These are phyloP conservation scores for Catocala sponsa DNA, from an alignment of 2,888 invertebrate genomes.

Conservation along the genomic window DNA sequence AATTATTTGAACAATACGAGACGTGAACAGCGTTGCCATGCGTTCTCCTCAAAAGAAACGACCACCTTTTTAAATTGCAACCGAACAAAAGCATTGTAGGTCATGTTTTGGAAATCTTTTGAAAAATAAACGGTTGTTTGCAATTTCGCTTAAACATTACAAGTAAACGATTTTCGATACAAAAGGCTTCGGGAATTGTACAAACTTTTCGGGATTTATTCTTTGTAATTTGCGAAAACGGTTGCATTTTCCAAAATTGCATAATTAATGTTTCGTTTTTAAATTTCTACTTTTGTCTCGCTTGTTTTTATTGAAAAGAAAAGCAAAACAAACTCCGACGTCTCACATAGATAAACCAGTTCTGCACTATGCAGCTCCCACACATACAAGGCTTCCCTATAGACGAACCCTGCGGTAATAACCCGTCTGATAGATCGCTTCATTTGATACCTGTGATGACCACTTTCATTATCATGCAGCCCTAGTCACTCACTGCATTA, in stretches of 20 bases:
- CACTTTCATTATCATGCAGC: constrained; percentile 63
- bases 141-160: constrained; percentile 62
- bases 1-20: constrained; percentile 45
- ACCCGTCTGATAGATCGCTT: constrained; percentile 79
- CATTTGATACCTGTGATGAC: constrained; percentile 76
- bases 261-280: constrained; percentile 4
- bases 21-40: constrained; percentile 54
- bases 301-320: constrained; percentile 48
- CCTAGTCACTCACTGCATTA: constrained; percentile 60
- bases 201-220: constrained; percentile 38
- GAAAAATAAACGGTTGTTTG: constrained; percentile 66
- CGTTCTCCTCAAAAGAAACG: constrained; percentile 57
- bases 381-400: constrained; percentile 80
- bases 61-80: constrained; percentile 66
- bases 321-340: constrained; percentile 61
- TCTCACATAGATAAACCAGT: constrained; percentile 78
- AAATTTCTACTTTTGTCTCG: constrained; percentile 20
- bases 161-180: constrained; percentile 62
- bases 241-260: constrained; percentile 20
- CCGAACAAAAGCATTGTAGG: constrained; percentile 69
- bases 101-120: constrained; percentile 71
- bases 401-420: constrained; percentile 74
- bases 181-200: constrained; percentile 61
- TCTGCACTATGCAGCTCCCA: constrained; percentile 76
- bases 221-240: constrained; percentile 14